Base-by-base conservation (phyloP, 2,888 invertebrate genomes). In the Oxystoma pomonae region DNA sequence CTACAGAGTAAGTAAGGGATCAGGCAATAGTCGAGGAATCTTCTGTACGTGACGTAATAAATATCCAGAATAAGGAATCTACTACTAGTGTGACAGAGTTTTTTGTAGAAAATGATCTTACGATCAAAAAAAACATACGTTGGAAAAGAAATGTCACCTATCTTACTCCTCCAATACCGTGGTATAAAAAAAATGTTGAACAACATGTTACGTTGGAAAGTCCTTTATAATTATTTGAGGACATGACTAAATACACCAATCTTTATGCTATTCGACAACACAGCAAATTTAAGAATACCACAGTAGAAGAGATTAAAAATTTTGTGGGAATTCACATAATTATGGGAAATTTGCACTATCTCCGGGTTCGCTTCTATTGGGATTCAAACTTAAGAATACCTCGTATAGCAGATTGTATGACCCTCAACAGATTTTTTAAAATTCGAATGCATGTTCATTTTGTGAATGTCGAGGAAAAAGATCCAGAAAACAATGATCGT, bases 311-410 rank as follows among this genome's bases (percentile, higher is more conserved):
- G 35, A 59, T 64, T 16, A 61, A 63, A 18, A 63, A 16, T 49
- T 59, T 66, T 49, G 53, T 66, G 52, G 63, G 60, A 2, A 20
- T 63, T 18, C 63, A 66, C 55, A 61, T 66, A 57, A 21, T 60
- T 18, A 61, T 61, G 50, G 61, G 59, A 16, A 63, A 63, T 56
- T 61, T 65, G 52, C 20, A 57, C 9, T 62, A 52, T 57, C 62
- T 60, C 18, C 56, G 62, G 62, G 35, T 55, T 16, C n/a, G 61
- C 21, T 63, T 63, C 59, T 66, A 63, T 53, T 66, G 65, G 61
- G 55, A 59, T 62, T 35, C 35, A 35, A 35, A 35, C 5, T 35
- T 35, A 35, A 52, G 58, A 62, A 62, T 62, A 57, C 62, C 53
- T 7, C 3, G 35, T 5, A 55, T 60, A 21, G 55, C 5, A 3